Base-by-base conservation (phyloP, 2,797 vertebrate genomes). In the Helostoma temminkii region DNA sequence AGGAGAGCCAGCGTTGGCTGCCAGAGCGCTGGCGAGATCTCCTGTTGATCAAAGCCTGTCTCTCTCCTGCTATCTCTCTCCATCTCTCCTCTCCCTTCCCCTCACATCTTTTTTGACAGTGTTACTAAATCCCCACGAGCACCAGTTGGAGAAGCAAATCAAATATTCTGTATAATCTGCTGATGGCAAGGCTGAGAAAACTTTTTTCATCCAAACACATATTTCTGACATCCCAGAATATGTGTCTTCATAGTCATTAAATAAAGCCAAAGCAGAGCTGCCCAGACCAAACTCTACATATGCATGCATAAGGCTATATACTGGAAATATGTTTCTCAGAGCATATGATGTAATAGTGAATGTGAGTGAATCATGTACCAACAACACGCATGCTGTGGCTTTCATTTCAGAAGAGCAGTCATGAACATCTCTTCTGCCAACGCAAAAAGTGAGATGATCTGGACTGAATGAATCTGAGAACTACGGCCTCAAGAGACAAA, bases 91-190 rank as follows among this genome's bases (percentile, higher is more conserved):
- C 74, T 71, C 74, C 58, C 64, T 74, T 68, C 69, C 83, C 63
- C 69, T 78, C 80, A 76, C 61, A 83, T 88, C 71, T 87, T 85
- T 79, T 85, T 45, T 81, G 81, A 83, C 86, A 80, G 79, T 66
- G 66, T 78, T 84, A 78, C 68, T 53, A 61, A 82, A 68, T 74
- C 81, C 87, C 87, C 85, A 71, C 49, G 67, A 83, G 89, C 64
- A 26, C 53, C 69, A n/a, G 82, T 30, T 52, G 61, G 46, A 89
- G 87, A 84, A 58, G 73, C 47, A 55, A 66, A 93, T 93, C 74
- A 84, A 87, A 86, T 90, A 91, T 93, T 93, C 92, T 78, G 78
- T 92, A 75, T 92, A 85, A 92, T 92, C 87, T 91, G 72, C 71
- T 74, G 83, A 81, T 71, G 68, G 73, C 58, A 71, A 82, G 80